Evolutionary conservation across 2,113 vertebrate species (phyloP).

Genomic region (Antechinus stuartii): DNA sequence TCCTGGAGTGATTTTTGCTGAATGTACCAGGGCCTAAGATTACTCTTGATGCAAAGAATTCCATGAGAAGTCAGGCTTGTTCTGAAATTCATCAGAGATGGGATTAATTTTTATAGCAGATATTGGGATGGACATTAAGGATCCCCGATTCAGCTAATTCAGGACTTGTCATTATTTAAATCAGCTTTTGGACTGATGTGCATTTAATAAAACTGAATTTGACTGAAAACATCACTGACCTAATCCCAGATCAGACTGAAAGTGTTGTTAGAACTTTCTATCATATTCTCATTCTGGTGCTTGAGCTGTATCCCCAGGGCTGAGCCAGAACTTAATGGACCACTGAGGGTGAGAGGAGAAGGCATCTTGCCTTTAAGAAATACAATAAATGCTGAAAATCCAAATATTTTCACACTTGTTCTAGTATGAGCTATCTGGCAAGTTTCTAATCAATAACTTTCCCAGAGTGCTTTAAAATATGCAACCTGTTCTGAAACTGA

Average conservation of each 20-base stretch:
- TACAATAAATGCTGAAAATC: not conserved
- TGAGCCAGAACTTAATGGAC: not conserved
- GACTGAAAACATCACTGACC: not conserved
- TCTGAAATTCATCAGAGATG: not conserved
- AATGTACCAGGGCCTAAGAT: not conserved
- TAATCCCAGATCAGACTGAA: not conserved
- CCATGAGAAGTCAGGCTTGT: not conserved
- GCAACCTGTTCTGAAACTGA: not conserved
- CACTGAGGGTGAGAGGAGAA: not conserved
- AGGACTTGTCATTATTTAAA: not conserved
- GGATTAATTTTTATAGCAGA: not conserved
- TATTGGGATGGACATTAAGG: not conserved
- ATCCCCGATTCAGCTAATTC: not conserved
- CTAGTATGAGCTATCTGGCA: not conserved
- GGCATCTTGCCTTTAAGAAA: not conserved
- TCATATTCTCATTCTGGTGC: not conserved
- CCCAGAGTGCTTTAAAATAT: not conserved
- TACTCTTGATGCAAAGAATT: not conserved
- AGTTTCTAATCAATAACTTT: not conserved
- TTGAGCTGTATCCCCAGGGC: not conserved
- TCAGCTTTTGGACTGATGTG: not conserved
- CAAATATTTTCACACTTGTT: not conserved
- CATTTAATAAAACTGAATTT: not conserved
- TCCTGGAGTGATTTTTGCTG: not conserved
- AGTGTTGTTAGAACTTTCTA: not conserved